Evolutionary conservation across 2,888 invertebrate species (phyloP), one percentile per base, ranked within the genome.

Genomic region (Bombyx huttoni): DNA sequence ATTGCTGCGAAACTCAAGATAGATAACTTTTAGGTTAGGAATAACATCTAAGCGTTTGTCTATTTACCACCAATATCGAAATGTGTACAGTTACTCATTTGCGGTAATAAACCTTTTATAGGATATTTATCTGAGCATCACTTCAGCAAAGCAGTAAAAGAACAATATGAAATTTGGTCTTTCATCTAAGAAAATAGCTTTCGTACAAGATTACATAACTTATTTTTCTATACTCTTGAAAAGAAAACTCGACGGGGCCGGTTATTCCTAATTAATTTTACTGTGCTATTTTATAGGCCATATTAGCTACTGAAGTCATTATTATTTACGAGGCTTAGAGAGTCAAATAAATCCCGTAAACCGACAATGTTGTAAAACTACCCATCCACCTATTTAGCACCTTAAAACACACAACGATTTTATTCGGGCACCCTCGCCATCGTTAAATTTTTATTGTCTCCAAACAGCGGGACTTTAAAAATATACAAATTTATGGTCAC

Each of bases 401-500:
- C 53, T 53, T 75, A 74, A 73, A 78, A 73, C 68, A 67, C 68
- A 65, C 76, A 77, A 78, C 79, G 75, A 75, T 81, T 80, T 83
- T 76, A 85, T 81, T 77, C 66, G 62, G 66, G 78, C 80, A 78
- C 81, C 86, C 84, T 81, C 70, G 65, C 70, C 74, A 75, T 82
- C 87, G 85, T 88, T 83, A 87, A 86, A 84, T 74, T 84, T 86
- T 86, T 88, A 88, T 86, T 77, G 81, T 82, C 84, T 85, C 72
- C 75, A 78, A 86, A 85, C 81, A 78, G 78, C 78, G 78, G 73
- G 79, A 83, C 86, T 85, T 86, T 84, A 82, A 87, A 86, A 88
- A 86, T 83, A 83, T 75, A 86, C 84, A 86, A 86, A 86, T 88
- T 86, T 87, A 87, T 76, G 83, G 84, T 85, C 85, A 86, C 83